These are phyloP conservation scores for Protobothrops mucrosquamatus DNA, from an alignment of 2,113 vertebrate species.

Conservation along the genomic window DNA sequence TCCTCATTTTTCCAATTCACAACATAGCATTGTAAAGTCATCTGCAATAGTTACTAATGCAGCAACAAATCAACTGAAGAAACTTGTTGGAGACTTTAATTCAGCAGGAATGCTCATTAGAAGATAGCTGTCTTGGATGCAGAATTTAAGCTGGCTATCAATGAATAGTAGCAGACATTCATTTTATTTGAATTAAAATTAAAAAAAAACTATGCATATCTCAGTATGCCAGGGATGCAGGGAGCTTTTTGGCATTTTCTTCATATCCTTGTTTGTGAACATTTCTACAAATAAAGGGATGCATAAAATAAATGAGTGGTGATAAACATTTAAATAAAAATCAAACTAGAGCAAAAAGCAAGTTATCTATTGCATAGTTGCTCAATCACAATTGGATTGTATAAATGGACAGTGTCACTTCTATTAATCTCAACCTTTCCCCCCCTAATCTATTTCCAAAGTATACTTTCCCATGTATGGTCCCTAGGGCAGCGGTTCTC, in stretches of 20 bases:
- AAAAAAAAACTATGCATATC: background rate
- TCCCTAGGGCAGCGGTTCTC: too few relatives aligned
- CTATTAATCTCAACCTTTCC: background rate
- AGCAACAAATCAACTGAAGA: background rate
- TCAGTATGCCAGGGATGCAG: background rate
- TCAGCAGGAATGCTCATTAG: background rate
- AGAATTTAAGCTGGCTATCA: background rate
- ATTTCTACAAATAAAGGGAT: background rate
- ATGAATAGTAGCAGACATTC: background rate
- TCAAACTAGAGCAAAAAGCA: background rate
- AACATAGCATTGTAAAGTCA: background rate
- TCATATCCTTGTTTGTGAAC: background rate
- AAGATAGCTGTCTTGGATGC: background rate
- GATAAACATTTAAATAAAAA: background rate
- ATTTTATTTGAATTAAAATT: background rate
- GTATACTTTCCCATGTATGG: background rate
- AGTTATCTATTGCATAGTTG: background rate
- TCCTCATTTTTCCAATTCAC: background rate
- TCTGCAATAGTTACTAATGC: background rate
- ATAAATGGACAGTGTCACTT: background rate
- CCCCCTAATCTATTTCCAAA: background rate
- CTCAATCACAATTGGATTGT: background rate
- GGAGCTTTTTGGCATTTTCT: background rate
- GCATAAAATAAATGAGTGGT: background rate
- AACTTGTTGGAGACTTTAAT: background rate